A percentile compares a stretch with the other conserved stretches of the same genome.
Conservation (phyloP, 2,113 vertebrate species). For the Pedetes capensis region DNA sequence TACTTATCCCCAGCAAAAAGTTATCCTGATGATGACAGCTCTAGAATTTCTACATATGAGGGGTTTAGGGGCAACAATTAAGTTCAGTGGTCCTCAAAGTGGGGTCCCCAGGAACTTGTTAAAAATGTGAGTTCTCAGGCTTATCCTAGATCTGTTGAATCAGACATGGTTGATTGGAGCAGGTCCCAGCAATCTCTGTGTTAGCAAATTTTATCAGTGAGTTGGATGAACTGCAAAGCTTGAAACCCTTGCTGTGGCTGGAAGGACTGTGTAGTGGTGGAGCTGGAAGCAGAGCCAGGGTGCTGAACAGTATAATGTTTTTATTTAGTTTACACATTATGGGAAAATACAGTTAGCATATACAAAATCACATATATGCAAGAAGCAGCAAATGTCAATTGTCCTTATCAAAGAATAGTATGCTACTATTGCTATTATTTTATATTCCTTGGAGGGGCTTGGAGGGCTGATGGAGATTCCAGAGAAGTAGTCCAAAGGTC, state of each 20-base stretch:
- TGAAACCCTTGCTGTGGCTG: not conserved
- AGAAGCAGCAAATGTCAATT: not conserved
- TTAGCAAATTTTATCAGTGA: not conserved
- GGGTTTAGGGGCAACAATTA: not conserved
- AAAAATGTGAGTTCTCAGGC: not conserved
- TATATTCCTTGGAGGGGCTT: not conserved
- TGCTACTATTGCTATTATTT: not conserved
- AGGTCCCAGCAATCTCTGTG: not conserved
- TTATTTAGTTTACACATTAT: not conserved
- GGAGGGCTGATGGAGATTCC: not conserved
- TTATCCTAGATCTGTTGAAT: not conserved
- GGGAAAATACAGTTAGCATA: not conserved
- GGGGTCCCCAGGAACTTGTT: not conserved
- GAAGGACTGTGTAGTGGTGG: not conserved
- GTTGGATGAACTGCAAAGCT: not conserved
- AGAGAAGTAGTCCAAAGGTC: too few relatives aligned
- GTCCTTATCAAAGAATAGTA: not conserved
- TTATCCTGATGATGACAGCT: not conserved
- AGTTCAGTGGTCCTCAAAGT: not conserved
- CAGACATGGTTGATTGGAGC: not conserved
- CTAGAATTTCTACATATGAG: not conserved
- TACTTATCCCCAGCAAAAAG: not conserved
- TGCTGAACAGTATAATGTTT: not conserved
- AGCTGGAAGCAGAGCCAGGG: not conserved
- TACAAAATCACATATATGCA: not conserved